Percentiles rank a stretch among this genome's conserved stretches.
These are phyloP conservation scores for Perizoma affinitatum DNA, from an alignment of 2,888 invertebrate genomes.

Conservation along the genomic window DNA sequence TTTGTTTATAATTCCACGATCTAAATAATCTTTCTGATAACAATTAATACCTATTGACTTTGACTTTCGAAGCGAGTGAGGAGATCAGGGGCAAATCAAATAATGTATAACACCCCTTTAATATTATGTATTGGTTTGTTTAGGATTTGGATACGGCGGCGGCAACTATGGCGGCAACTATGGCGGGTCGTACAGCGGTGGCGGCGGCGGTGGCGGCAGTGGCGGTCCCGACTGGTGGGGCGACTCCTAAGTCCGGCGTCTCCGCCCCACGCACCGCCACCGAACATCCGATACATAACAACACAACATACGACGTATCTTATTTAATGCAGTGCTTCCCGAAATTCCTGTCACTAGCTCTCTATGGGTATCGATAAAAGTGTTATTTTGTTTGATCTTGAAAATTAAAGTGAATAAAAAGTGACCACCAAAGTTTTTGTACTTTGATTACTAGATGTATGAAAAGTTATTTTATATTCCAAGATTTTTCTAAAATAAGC, in stretches of 20 bases:
- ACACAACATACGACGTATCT: slow-evolving; percentile 18
- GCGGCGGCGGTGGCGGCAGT: slow-evolving; percentile 71
- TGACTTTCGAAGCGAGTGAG: no score
- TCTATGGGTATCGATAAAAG: slow-evolving; percentile 17
- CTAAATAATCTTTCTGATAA: no score
- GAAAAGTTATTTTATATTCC: slow-evolving; percentile 17
- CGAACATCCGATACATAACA: slow-evolving; percentile 18
- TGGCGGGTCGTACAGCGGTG: slow-evolving; percentile 76
- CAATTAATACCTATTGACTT: no score
- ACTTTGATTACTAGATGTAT: slow-evolving; percentile 19
- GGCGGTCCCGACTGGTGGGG: slow-evolving; percentile 80
- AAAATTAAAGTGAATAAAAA: slow-evolving; percentile 16
- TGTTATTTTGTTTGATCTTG: slow-evolving; percentile 9
- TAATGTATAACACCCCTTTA: no score
- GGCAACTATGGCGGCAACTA: slow-evolving; percentile 65
- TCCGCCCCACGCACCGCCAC: slow-evolving; percentile 39
- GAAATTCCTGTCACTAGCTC: slow-evolving; percentile 31
- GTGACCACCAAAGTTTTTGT: slow-evolving; percentile 1
- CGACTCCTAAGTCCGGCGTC: slow-evolving; percentile 61
- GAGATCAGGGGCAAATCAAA: no score
- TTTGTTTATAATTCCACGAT: no score
- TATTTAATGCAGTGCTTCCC: slow-evolving; percentile 16
- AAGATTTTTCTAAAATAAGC: slow-evolving; percentile 2
- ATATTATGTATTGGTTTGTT: slow-evolving; percentile 8
- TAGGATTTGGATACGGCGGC: slow-evolving; percentile 72